Evolutionary conservation across 2,888 invertebrate genomes (phyloP).

Genomic region (Drosophila fungiperda): DNA sequence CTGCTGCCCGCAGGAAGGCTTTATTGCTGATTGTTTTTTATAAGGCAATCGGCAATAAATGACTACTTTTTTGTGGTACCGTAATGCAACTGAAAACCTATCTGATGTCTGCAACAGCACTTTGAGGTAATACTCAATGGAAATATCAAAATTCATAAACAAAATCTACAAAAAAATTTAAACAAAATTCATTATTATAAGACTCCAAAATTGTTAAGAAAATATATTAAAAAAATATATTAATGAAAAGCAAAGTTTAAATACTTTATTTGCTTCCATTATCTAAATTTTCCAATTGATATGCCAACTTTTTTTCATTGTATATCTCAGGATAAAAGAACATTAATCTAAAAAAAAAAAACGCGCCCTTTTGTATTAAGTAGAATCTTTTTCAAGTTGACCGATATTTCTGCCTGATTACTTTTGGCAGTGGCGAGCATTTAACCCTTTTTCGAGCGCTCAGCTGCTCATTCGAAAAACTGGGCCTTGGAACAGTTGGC

Average conservation of each 20-base stretch:
- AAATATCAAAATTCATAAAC: not conserved
- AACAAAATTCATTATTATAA: too few species aligned
- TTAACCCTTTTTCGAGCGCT: constrained; percentile 39
- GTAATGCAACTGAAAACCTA: constrained; percentile 37
- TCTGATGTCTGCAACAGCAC: constrained; percentile 5
- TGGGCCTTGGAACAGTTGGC: constrained; percentile 44
- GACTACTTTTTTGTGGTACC: constrained; percentile 59
- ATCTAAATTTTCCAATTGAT: not conserved
- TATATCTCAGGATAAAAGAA: not conserved
- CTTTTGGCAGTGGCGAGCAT: constrained; percentile 9
- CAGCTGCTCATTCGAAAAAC: constrained; percentile 15
- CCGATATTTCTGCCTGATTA: constrained; percentile 31
- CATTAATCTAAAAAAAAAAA: not conserved
- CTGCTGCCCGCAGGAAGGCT: constrained; percentile 50
- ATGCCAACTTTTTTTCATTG: not conserved
- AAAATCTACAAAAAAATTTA: not conserved
- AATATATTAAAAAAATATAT: too few species aligned
- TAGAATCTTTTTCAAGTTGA: not conserved
- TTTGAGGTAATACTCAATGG: not conserved
- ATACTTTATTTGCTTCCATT: too few species aligned
- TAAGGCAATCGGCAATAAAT: constrained; percentile 61
- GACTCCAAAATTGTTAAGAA: too few species aligned
- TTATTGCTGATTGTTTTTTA: constrained; percentile 61
- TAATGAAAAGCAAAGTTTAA: too few species aligned
- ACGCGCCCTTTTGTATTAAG: not conserved